phyloP scores from a whole-genome alignment of 2,113 vertebrate species.

The Lamprotornis superbus region DNA sequence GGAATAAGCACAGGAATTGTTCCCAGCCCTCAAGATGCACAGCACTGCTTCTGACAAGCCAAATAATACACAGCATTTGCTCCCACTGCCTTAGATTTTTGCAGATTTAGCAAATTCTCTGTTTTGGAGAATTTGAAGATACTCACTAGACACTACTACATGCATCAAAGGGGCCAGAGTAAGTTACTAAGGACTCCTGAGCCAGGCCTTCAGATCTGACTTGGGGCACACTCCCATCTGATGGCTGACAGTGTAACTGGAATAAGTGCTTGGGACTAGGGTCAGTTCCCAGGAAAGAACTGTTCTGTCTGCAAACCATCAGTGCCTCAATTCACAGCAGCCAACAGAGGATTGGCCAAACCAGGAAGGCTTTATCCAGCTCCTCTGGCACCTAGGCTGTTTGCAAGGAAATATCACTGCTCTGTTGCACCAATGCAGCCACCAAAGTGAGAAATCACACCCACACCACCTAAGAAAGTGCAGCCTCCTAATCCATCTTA shows the following conservation, averaged over 20 bases:
- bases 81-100: neutral
- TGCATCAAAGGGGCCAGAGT: neutral
- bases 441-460: neutral
- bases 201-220: neutral
- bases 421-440: neutral
- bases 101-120: neutral
- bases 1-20: constrained; percentile 6
- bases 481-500: neutral
- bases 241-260: neutral
- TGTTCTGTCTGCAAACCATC: neutral
- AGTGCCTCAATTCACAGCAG: neutral
- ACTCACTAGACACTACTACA: accelerated
- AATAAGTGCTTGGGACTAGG: neutral
- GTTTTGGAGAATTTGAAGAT: neutral
- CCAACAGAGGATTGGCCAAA: neutral
- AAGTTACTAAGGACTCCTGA: neutral
- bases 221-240: neutral
- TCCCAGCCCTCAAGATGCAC: neutral
- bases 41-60: neutral
- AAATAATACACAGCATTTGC: accelerated
- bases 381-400: neutral
- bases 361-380: neutral
- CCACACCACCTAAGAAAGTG: neutral
- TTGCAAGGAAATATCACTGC: neutral
- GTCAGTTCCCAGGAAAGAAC: neutral